Conservation (phyloP, 2,113 vertebrate species). For the Xiphophorus maculatus region DNA sequence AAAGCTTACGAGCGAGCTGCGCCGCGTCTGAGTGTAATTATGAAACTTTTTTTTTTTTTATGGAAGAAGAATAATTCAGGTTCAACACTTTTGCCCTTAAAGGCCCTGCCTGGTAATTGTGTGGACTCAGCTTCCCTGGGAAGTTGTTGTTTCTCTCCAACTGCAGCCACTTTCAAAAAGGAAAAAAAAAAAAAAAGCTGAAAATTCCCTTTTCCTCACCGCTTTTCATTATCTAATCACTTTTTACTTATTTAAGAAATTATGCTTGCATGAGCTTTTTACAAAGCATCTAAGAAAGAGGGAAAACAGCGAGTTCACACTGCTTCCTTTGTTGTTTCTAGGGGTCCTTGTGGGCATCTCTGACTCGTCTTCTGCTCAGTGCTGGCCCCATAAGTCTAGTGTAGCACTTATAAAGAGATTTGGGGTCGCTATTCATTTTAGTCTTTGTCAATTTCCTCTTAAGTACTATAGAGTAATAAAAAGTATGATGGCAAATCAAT, state of each 20-base stretch:
- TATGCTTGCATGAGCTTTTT: background rate
- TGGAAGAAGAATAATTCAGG: conserved; percentile 26
- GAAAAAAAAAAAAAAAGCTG: no score
- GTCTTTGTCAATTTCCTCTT: background rate
- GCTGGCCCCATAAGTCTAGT: background rate
- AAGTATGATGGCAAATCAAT: background rate
- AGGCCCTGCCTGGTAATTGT: conserved; percentile 6
- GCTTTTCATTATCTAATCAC: background rate
- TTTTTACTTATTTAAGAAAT: conserved; percentile 5
- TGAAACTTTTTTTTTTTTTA: conserved; percentile 12
- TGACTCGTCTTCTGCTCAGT: background rate
- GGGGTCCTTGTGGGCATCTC: background rate
- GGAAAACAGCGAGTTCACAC: background rate
- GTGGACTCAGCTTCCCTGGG: background rate
- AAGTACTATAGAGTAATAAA: background rate
- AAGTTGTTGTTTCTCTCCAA: background rate
- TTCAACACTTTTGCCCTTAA: conserved; percentile 38
- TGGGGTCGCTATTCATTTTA: background rate
- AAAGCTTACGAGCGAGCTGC: background rate
- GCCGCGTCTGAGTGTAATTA: conserved; percentile 28
- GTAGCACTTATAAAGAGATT: background rate
- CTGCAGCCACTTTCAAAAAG: background rate
- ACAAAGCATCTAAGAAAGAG: background rate
- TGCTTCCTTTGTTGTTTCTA: background rate
- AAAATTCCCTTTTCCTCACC: background rate